Evolutionary conservation across 2,888 invertebrate species (phyloP), one percentile per base, ranked within the genome.

Genomic region (Ochropleura plecta): DNA sequence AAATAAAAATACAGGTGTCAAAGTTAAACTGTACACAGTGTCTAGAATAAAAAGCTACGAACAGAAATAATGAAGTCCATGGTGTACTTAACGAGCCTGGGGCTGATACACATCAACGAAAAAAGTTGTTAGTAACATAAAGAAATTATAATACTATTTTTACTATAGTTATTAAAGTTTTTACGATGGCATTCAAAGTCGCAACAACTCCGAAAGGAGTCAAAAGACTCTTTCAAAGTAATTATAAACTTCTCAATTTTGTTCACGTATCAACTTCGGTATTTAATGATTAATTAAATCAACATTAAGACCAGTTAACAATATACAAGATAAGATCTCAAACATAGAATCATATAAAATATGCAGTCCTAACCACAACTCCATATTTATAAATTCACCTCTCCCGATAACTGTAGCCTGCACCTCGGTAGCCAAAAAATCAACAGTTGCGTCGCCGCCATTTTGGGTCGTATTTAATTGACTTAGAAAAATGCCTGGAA

Each of bases 401-500:
- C 18, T 67, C 5, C 66, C 79, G 18, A 73, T 67, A 80, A 86
- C 79, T 71, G 81, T 78, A 51, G 76, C 48, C 18, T n/a, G 76
- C 78, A 79, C 79, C 81, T 65, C 40, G 68, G 14, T 68, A 67
- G 70, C 77, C 71, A 83, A 88, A 88, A 87, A 84, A 76, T 83
- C 76, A 69, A 64, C 81, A 78, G 75, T 76, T 79, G 79, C 70
- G 18, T 75, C 73, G 73, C 84, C 88, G 92, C 93, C 92, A 92
- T 93, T 86, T 93, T 93, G 82, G 90, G 88, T 74, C 90, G 90
- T 88, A 93, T 93, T 93, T 95, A 95, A 95, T 95, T 94, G 94
- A 94, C 93, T 94, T 93, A 92, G 93, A 95, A 94, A 94, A 92
- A 91, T 91, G 90, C 86, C 84, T 77, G 85, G 88, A 88, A 90